A percentile compares a stretch with the other conserved stretches of the same genome.
Conservation (phyloP, 2,888 invertebrate species). For the Tiliacea aurago region DNA sequence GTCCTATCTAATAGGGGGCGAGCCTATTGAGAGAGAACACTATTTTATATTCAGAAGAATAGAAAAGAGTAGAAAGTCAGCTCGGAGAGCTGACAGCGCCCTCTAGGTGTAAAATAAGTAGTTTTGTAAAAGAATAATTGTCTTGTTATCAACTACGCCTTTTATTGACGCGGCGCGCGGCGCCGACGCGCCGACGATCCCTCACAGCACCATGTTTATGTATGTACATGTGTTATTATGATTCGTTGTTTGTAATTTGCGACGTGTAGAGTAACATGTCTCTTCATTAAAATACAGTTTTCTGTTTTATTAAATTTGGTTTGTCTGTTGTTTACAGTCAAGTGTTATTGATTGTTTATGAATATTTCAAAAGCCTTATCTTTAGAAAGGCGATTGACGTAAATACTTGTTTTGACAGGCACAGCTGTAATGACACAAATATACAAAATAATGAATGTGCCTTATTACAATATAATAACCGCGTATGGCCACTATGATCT, state of each 20-base stretch:
- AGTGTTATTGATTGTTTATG: background rate
- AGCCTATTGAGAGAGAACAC: background rate
- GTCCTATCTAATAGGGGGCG: background rate
- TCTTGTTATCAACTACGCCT: no score
- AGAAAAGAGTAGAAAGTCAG: background rate
- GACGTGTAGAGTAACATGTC: background rate
- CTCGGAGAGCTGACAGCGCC: background rate
- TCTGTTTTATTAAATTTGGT: background rate
- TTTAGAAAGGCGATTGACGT: constrained; percentile 8
- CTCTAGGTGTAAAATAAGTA: background rate
- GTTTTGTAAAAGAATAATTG: background rate
- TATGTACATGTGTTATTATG: background rate
- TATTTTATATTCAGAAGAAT: background rate
- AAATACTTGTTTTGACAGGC: constrained; percentile 1
- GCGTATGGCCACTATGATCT: background rate
- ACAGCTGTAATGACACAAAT: constrained; percentile 18
- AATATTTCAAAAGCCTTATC: constrained; percentile 6
- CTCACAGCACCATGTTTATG: no score
- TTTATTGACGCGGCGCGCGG: no score
- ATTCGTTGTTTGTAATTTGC: no score
- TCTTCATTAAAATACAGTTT: background rate
- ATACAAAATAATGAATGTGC: background rate
- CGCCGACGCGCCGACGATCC: no score
- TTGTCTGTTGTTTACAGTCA: background rate
- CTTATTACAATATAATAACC: background rate